Base-by-base conservation (phyloP, 2,888 invertebrate genomes). In the Orthosia gothica region DNA sequence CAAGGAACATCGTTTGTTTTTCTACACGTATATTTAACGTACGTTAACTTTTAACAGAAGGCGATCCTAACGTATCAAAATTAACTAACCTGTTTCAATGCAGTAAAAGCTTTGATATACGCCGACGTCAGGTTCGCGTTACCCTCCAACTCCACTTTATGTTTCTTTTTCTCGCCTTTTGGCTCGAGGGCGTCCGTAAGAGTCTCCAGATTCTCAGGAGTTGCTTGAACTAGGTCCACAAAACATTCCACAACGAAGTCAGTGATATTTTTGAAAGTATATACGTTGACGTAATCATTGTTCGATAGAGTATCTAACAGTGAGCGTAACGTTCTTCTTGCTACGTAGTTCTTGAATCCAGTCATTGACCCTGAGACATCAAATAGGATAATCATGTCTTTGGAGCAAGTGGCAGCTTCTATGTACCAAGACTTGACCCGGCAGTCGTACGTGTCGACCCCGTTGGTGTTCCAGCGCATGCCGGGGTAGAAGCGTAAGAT, bases 281-380 rank as follows among this genome's bases (percentile, higher is more conserved):
- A 98, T 47, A 99, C 98, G 89, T 99, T 99, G 73, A 99, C 98
- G 92, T 98, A 99, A 94, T 99, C 99, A 93, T 99, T 99, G 92
- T 99, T 99, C 12, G 99, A 99, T 65, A 99, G 97, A 0, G 99
- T 99, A 80, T 99, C 99, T 88, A 99, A 94, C 76, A 99, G 98
- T 57, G 98, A 98, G 75, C 97, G 97, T 32, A 99, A 98, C 1
- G 99, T 99, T 89, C 98, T 98, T 88, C 98, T 97, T 18, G 99
- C 99, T 52, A 98, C 97, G 87, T 98, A 98, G 90, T 97, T 97
- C 70, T 97, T 97, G 83, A 97, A 97, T 0, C 99, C 99, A 49
- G 98, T 98, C 99, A 99, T 99, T 26, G 99, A 99, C 23, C 99
- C 99, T 65, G 99, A 99, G 73, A 98, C 98, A 92, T 99, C 99